Evolutionary conservation across 1,140 invertebrate genomes (phyloP).

Genomic region (Saccostrea glomerata): DNA sequence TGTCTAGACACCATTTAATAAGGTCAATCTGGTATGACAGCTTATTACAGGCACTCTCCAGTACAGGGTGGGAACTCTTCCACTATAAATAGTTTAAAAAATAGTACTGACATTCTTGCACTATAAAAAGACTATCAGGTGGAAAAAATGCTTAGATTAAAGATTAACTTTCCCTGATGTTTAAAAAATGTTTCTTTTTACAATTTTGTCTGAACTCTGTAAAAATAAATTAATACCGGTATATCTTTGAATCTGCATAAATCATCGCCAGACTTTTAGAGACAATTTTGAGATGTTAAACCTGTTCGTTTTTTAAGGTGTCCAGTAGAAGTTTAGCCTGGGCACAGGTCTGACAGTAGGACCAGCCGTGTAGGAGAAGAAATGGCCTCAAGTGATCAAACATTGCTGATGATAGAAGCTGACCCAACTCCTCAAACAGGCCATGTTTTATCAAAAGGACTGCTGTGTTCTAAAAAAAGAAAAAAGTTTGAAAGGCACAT

Average conservation of each 20-base stretch:
- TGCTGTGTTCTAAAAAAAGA: conserved; percentile 51
- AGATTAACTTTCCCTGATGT: too few relatives aligned
- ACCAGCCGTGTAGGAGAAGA: conserved; percentile 75
- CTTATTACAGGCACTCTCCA: conserved; percentile 71
- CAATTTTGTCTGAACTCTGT: too few relatives aligned
- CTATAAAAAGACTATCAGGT: too few relatives aligned
- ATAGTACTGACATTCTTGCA: too few relatives aligned
- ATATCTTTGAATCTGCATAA: too few relatives aligned
- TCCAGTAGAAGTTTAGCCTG: conserved; percentile 71
- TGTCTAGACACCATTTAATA: conserved; percentile 76
- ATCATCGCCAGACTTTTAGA: too few relatives aligned
- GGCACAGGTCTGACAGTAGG: conserved; percentile 56
- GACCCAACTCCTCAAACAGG: conserved; percentile 65
- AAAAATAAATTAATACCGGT: too few relatives aligned
- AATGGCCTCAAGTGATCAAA: conserved; percentile 72
- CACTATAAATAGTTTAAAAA: conserved; percentile 49
- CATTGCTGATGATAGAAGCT: conserved; percentile 70
- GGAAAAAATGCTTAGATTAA: too few relatives aligned
- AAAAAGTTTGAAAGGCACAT: background rate
- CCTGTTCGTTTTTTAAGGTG: conserved; percentile 70
- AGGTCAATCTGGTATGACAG: conserved; percentile 77
- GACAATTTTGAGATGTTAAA: background rate
- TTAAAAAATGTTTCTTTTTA: too few relatives aligned
- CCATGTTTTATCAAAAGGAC: conserved; percentile 67
- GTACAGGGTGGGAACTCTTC: conserved; percentile 60